Conservation (phyloP, 2,113 vertebrate species). For the Pseudonaja textilis region DNA sequence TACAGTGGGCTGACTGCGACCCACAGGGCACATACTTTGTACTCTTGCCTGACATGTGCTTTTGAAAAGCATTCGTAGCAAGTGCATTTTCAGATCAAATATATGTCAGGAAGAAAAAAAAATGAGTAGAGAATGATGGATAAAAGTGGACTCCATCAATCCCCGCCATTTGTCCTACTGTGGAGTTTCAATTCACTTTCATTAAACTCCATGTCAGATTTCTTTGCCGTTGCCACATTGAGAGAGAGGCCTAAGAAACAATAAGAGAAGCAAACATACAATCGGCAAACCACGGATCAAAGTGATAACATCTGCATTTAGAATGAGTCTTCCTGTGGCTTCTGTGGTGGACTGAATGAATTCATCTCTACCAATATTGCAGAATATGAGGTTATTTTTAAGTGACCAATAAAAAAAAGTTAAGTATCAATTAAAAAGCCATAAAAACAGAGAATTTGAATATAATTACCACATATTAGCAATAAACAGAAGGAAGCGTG, state of each 20-base stretch:
- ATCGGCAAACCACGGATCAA: background rate
- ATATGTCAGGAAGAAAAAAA: background rate
- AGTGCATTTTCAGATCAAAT: background rate
- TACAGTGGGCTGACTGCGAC: background rate
- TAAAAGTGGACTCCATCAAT: background rate
- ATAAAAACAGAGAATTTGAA: background rate
- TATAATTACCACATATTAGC: background rate
- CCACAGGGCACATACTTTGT: background rate
- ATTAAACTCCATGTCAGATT: background rate
- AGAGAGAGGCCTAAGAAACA: background rate
- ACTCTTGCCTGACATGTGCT: background rate
- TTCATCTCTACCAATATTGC: background rate
- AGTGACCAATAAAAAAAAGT: background rate
- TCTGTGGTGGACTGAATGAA: background rate
- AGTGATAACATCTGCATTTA: background rate
- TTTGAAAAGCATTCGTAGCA: background rate
- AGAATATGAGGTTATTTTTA: background rate
- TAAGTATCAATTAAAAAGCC: background rate
- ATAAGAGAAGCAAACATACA: background rate
- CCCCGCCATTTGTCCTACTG: background rate
- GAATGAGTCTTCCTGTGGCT: background rate
- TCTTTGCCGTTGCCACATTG: background rate
- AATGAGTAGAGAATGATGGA: background rate
- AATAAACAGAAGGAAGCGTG: background rate
- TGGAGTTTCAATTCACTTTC: background rate